Percentiles rank a stretch among this genome's conserved stretches.
Conservation (phyloP, 2,888 invertebrate species). For the Polyommatus icarus region DNA sequence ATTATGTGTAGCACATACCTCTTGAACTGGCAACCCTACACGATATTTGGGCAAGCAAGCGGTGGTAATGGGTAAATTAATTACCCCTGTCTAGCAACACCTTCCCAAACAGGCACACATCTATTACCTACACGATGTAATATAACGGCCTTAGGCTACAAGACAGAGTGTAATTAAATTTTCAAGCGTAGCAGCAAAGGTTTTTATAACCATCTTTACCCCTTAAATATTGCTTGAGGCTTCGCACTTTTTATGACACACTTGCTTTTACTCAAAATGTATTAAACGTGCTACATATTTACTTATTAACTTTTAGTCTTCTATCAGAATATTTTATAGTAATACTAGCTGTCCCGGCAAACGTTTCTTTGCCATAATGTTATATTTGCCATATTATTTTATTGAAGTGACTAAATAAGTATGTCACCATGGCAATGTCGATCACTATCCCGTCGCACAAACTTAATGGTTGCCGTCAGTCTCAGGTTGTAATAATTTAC, state of each 20-base stretch:
- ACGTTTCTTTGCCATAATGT: too few relatives aligned
- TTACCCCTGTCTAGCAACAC: conserved; percentile 6
- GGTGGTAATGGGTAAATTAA: conserved; percentile 6
- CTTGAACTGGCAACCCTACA: not conserved
- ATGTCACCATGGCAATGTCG: too few relatives aligned
- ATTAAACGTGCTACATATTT: too few relatives aligned
- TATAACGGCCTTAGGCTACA: not conserved
- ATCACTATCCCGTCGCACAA: too few relatives aligned
- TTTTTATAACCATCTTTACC: not conserved
- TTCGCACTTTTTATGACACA: not conserved
- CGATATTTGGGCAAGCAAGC: conserved; percentile 12
- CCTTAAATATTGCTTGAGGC: not conserved
- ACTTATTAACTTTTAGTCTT: too few relatives aligned
- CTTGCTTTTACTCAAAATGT: not conserved
- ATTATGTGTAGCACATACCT: not conserved
- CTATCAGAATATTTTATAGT: too few relatives aligned
- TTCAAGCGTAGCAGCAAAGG: not conserved
- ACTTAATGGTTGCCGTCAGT: too few relatives aligned
- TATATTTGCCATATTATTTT: too few relatives aligned
- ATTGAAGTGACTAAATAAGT: too few relatives aligned
- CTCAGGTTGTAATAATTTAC: too few relatives aligned
- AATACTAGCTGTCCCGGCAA: too few relatives aligned
- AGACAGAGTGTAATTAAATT: conserved; percentile 3
- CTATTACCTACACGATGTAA: conserved; percentile 14
- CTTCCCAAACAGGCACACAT: not conserved